Conservation (phyloP, 2,888 invertebrate species). For the Seira ritae region DNA sequence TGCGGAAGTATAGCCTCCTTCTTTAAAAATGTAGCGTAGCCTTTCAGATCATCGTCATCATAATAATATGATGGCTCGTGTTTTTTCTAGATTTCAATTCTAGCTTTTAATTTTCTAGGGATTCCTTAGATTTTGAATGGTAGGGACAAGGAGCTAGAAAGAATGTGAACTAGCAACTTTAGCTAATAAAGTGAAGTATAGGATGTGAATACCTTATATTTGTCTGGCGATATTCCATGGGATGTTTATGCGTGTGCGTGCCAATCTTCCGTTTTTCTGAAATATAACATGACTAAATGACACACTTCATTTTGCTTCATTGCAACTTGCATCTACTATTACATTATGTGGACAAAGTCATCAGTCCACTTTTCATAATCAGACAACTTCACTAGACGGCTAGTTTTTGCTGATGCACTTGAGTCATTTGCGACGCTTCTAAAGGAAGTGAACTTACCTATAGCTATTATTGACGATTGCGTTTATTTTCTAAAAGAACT, state of each 20-base stretch:
- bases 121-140: too few relatives aligned
- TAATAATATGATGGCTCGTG: too few relatives aligned
- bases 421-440: constrained; percentile 21
- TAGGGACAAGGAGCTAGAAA: too few relatives aligned
- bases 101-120: too few relatives aligned
- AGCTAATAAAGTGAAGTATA: too few relatives aligned
- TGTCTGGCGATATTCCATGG: neutral
- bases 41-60: neutral
- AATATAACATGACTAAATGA: neutral
- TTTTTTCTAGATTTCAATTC: too few relatives aligned
- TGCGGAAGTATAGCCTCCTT: constrained; percentile 13
- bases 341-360: neutral
- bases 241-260: neutral
- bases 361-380: constrained; percentile 2
- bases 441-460: constrained; percentile 3
- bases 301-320: neutral
- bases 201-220: too few relatives aligned
- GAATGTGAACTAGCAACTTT: too few relatives aligned
- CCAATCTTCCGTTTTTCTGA: neutral
- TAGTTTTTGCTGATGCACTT: constrained; percentile 39
- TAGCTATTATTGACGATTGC: neutral
- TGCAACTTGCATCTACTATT: too few relatives aligned
- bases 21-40: neutral
- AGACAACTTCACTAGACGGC: constrained; percentile 30
- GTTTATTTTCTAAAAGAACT: neutral